Conservation (phyloP, 1,140 invertebrate genomes). For the Battus philenor region DNA sequence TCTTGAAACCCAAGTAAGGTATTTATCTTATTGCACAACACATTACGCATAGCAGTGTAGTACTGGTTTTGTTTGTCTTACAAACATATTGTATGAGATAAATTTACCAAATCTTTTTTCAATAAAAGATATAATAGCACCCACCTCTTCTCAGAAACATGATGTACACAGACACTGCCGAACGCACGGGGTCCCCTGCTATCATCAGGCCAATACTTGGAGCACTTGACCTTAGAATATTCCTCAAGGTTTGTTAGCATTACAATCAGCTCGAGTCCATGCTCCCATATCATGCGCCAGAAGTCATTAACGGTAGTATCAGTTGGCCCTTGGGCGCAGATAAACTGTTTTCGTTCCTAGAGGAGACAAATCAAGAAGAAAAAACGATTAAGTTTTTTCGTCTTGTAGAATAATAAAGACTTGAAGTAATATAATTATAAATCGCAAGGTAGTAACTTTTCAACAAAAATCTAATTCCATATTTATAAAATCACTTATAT, state of each 20-base stretch:
- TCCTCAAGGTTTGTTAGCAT: slow-evolving; percentile 97
- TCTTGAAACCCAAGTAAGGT: too few relatives aligned
- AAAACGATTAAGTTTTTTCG: too few relatives aligned
- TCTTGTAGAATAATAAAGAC: too few relatives aligned
- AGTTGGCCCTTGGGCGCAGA: slow-evolving; percentile 95
- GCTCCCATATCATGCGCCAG: slow-evolving; percentile 99
- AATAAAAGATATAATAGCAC: slow-evolving; percentile 24
- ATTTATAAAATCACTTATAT: too few relatives aligned
- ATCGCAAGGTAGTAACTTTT: too few relatives aligned
- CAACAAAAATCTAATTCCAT: too few relatives aligned
- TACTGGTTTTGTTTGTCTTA: too few relatives aligned
- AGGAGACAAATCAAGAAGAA: slow-evolving; percentile 9
- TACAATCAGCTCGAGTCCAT: slow-evolving; percentile 92
- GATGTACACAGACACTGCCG: slow-evolving; percentile 86
- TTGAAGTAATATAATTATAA: too few relatives aligned
- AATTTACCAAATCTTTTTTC: too few relatives aligned
- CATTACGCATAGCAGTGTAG: too few relatives aligned
- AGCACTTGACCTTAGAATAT: slow-evolving; percentile 94
- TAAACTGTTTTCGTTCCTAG: slow-evolving; percentile 91
- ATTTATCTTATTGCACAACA: too few relatives aligned
- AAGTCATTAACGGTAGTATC: slow-evolving; percentile 95
- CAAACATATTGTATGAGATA: too few relatives aligned
- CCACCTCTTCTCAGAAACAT: slow-evolving; percentile 83
- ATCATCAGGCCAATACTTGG: slow-evolving; percentile 95
- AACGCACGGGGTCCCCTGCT: slow-evolving; percentile 85